These are phyloP conservation scores for Cariama cristata DNA, from an alignment of 2,113 vertebrate genomes.

Conservation along the genomic window DNA sequence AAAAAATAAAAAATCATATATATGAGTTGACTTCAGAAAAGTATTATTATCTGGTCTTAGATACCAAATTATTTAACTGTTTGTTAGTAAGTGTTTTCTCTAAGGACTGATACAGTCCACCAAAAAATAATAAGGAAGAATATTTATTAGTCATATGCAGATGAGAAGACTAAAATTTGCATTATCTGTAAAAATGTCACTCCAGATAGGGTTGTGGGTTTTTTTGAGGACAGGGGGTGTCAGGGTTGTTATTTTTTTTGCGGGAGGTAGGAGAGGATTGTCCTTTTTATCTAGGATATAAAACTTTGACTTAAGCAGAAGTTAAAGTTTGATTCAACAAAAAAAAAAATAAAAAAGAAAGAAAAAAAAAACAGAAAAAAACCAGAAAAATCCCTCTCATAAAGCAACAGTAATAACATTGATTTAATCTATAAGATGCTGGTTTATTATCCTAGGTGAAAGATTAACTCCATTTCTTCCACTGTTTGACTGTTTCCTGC, in stretches of 20 bases:
- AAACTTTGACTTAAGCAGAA: not conserved
- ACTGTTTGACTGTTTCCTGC: not conserved
- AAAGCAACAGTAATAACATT: not conserved
- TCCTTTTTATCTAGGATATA: not conserved
- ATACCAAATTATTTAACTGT: too few relatives aligned
- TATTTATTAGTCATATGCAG: not conserved
- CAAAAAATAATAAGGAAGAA: not conserved
- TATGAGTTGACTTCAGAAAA: not conserved
- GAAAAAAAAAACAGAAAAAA: not conserved
- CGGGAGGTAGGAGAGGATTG: accelerated
- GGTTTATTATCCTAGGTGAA: not conserved
- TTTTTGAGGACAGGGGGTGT: not conserved
- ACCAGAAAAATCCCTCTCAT: not conserved
- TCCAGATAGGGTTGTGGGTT: not conserved
- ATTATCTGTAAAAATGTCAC: not conserved
- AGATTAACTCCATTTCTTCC: not conserved
- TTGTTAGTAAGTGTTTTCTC: not conserved
- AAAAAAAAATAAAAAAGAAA: not conserved
- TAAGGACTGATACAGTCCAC: not conserved
- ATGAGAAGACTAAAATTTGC: not conserved
- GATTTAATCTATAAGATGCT: not conserved
- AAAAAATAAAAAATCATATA: not conserved
- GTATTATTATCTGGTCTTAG: not conserved
- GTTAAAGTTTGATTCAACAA: not conserved
- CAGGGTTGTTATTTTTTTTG: too few relatives aligned